Evolutionary conservation across 2,888 invertebrate genomes (phyloP).

Genomic region (Luperina nickerlii): DNA sequence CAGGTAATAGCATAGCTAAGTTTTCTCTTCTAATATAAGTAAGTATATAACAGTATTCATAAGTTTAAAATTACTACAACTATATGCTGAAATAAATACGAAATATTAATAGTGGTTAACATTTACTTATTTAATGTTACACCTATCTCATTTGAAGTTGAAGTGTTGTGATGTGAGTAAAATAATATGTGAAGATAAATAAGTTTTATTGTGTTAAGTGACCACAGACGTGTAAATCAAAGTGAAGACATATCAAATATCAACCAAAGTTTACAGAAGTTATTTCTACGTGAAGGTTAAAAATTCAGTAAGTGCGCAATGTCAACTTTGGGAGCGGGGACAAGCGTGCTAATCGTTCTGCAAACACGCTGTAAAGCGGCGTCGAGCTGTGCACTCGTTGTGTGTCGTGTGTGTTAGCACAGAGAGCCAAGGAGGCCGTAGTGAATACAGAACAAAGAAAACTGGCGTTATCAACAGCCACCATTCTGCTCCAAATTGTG

Average conservation of each 20-base stretch:
- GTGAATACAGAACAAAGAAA: conserved; percentile 80
- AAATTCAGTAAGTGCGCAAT: conserved; percentile 87
- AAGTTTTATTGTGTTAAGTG: conserved; percentile 64
- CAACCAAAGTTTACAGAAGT: conserved; percentile 78
- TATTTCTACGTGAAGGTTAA: conserved; percentile 84
- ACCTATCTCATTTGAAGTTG: conserved; percentile 8
- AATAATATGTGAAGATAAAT: conserved; percentile 61
- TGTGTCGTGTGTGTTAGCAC: conserved; percentile 83
- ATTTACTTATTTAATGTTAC: conserved; percentile 14
- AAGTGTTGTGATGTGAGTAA: conserved; percentile 60
- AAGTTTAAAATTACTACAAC: conserved; percentile 18
- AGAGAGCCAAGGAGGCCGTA: conserved; percentile 78
- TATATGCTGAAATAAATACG: conserved; percentile 18
- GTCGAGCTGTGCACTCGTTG: conserved; percentile 78
- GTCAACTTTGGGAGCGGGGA: conserved; percentile 86
- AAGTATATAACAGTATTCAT: conserved; percentile 18
- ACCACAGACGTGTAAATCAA: conserved; percentile 69
- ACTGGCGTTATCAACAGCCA: conserved; percentile 71
- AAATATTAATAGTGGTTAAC: conserved; percentile 31
- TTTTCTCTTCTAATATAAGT: conserved; percentile 12
- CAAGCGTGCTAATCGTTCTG: conserved; percentile 86
- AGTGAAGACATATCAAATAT: conserved; percentile 76
- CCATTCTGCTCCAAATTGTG: conserved; percentile 68
- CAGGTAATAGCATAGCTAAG: not conserved
- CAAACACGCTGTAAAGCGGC: conserved; percentile 85